Base-by-base conservation (phyloP, 2,113 vertebrate species). In the Hipposideros armiger region DNA sequence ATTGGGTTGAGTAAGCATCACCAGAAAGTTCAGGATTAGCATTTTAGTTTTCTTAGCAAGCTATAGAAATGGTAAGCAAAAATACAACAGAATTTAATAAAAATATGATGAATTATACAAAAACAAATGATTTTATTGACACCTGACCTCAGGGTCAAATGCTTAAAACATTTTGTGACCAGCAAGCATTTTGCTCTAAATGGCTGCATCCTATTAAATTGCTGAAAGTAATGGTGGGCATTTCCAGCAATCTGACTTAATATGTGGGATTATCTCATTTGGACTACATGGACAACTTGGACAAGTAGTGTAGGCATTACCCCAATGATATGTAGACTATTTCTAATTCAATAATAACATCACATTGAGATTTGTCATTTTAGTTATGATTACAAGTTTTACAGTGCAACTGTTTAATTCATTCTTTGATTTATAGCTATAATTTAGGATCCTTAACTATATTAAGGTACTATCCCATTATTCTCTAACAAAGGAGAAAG, bases 111-210 rank as follows among this genome's bases (percentile, higher is more conserved):
- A 32, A 36, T 11, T 74, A 74, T 3, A 70, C 2, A 64, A 94
- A 94, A 85, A 81, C 20, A 78, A 73, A 66, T 45, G 15, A n/a
- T 93, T 81, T 89, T 69, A 89, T 56, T 87, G 40, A 94, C 16
- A 60, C 0, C 10, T 89, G 28, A 76, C 15, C 11, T 87, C 6
- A 40, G 16, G 10, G 20, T 72, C 14, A 84, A 94, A 70, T 87
- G 8, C 9, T 54, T 58, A 74, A 81, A 82, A 58, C 16, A 17
- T 54, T 90, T 76, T 74, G 8, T 80, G 58, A 69, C 24, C 22
- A 77, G 32, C 15, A 96, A 95, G 32, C 9, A 77, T n/a, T 93
- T 89, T 94, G 30, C n/a, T 86, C 62, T 84, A 87, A 88, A 28
- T 28, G 42, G 19, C 1, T 67, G 8, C 0, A 64, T 82, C 47